Evolutionary conservation across 2,888 invertebrate genomes (phyloP).

Genomic region (Apamea anceps): DNA sequence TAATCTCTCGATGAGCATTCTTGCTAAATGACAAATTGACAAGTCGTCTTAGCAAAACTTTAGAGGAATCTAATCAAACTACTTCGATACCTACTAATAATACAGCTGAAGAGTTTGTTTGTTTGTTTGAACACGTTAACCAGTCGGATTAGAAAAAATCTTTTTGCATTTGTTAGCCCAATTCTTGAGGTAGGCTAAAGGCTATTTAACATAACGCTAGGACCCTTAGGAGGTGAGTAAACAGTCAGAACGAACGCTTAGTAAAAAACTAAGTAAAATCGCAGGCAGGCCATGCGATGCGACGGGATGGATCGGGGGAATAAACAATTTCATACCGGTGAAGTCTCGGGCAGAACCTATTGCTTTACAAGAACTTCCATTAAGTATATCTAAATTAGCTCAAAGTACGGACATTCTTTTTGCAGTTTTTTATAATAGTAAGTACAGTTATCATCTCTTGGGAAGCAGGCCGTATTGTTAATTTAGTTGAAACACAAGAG

Average conservation of each 20-base stretch:
- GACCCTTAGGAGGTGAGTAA: not conserved
- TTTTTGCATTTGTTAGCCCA: not conserved
- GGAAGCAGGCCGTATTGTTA: constrained; percentile 57
- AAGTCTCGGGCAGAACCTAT: not conserved
- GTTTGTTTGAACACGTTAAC: not conserved
- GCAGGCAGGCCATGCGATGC: not conserved
- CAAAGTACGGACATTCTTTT: constrained; percentile 11
- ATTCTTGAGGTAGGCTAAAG: not conserved
- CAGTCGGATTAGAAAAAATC: not conserved
- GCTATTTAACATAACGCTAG: not conserved
- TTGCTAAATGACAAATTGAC: constrained; percentile 1
- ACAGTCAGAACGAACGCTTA: too few relatives aligned
- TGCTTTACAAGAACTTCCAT: constrained; percentile 17
- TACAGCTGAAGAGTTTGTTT: not conserved
- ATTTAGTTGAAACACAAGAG: constrained; percentile 33
- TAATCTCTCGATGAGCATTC: not conserved
- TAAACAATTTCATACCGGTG: not conserved
- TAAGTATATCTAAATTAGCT: constrained; percentile 36
- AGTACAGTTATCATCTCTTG: constrained; percentile 63
- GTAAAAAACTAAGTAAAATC: not conserved
- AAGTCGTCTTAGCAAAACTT: not conserved
- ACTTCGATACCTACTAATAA: not conserved
- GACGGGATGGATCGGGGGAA: not conserved
- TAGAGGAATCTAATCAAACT: constrained; percentile 4
- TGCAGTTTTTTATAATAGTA: constrained; percentile 15